Evolutionary conservation across 2,888 invertebrate species (phyloP).

Genomic region (Dexiosoma caninum): DNA sequence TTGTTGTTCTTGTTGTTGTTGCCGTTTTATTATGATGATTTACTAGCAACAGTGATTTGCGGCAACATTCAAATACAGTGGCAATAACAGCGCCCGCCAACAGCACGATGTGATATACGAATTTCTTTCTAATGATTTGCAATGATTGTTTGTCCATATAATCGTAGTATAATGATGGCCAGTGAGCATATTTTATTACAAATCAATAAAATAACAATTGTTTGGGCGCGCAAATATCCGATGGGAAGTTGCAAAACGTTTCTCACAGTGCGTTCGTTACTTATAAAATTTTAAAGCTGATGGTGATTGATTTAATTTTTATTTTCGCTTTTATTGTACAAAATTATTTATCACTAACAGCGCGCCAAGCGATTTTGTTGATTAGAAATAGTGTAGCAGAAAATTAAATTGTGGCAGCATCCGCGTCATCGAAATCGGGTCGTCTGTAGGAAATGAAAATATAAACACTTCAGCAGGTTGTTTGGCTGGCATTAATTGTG

Average conservation of each 20-base stretch:
- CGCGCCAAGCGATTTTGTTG: not conserved
- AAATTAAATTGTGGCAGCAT: slow-evolving; percentile 7
- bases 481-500: slow-evolving; percentile 12
- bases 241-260: not conserved
- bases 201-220: not conserved
- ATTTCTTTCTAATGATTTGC: not conserved
- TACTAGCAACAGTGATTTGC: not conserved
- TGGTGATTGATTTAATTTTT: slow-evolving; percentile 17
- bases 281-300: not conserved
- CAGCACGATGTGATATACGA: not conserved
- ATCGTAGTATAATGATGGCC: not conserved
- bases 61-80: not conserved
- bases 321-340: not conserved
- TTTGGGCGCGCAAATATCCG: not conserved
- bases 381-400: not conserved
- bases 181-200: not conserved
- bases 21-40: slow-evolving; percentile 2
- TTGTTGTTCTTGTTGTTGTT: not conserved
- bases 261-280: not conserved
- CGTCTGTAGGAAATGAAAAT: not conserved
- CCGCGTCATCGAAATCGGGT: not conserved
- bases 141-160: not conserved
- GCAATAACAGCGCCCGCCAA: not conserved
- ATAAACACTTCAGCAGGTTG: slow-evolving; percentile 8
- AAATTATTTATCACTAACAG: not conserved